phyloP scores from a whole-genome alignment of 2,888 invertebrate species.

The Schizotus pectinicornis region DNA sequence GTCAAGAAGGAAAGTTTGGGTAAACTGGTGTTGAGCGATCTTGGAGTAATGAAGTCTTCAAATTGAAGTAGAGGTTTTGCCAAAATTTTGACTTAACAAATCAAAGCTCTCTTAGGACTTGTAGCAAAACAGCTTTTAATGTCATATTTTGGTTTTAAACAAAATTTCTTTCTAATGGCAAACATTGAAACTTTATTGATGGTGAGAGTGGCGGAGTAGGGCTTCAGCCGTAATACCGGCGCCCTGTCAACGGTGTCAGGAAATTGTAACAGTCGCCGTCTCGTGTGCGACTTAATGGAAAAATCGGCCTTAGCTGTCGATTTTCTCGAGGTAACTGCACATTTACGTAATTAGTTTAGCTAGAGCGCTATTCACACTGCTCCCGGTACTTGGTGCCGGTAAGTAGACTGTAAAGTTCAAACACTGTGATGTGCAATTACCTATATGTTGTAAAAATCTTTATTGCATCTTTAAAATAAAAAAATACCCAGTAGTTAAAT shows the following conservation, averaged over 20 bases:
- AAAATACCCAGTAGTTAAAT: neutral
- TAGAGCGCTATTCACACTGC: constrained; percentile 21
- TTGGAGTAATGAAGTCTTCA: too few relatives aligned
- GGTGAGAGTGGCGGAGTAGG: neutral
- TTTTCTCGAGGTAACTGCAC: constrained; percentile 16
- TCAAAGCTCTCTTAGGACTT: too few relatives aligned
- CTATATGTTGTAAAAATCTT: constrained; percentile 6
- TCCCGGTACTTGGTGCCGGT: constrained; percentile 3
- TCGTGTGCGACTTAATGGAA: constrained; percentile 1
- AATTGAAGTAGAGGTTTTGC: too few relatives aligned
- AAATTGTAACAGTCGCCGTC: neutral
- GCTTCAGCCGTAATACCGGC: neutral
- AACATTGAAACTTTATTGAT: too few relatives aligned
- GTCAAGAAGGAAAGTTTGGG: too few relatives aligned
- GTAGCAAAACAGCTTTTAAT: too few relatives aligned
- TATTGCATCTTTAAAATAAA: constrained; percentile 14
- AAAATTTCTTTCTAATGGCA: too few relatives aligned
- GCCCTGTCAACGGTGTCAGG: constrained; percentile 1
- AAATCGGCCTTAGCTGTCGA: constrained; percentile 10
- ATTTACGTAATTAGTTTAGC: constrained; percentile 22
- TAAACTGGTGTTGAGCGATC: too few relatives aligned
- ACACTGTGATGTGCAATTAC: constrained; percentile 26
- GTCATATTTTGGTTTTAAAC: too few relatives aligned
- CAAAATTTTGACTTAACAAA: too few relatives aligned
- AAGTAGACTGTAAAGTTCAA: constrained; percentile 32